Evolutionary conservation across 2,888 invertebrate genomes (phyloP), one percentile per base, ranked within the genome.

Genomic region (Busseola fusca): DNA sequence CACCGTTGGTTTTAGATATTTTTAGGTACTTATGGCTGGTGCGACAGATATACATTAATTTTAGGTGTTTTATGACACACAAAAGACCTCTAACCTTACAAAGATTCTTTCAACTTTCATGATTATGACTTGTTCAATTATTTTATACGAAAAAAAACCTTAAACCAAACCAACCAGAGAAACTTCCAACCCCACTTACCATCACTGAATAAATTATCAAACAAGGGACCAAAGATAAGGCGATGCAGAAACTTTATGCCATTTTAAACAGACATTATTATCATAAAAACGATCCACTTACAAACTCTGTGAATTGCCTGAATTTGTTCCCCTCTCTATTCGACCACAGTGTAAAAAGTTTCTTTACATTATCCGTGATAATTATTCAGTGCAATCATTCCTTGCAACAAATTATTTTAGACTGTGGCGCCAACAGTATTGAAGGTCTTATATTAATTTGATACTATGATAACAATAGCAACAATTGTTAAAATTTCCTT

Each of bases 151-250:
- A 83, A 78, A 78, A 50, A 69, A 74, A 63, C 50, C 50, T 69
- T 54, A 30, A 69, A 65, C 60, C 69, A 62, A 74, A 76, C 78
- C 74, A 79, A 60, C 72, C 64, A 52, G 40, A 74, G 68, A 72
- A 79, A 82, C 64, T 78, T 76, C 64, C 57, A 76, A 75, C 78
- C 78, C 81, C 81, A 83, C 81, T 78, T 83, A 83, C 82, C 82
- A 80, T 74, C 83, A 83, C 83, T 88, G 88, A 88, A 89, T 89
- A 88, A 88, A 88, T 90, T 88, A 89, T 86, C 83, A 86, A 87
- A 86, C 77, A 82, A 76, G 85, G 78, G 79, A 75, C 80, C 79
- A 72, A 71, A 87, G 87, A 87, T 88, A 88, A 89, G 84, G 84
- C 78, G 82, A 86, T 87, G 88, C 81, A 82, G 81, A 88, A 89